phyloP scores from a whole-genome alignment of 1,140 invertebrate genomes.

The Drosophila baimaii region DNA sequence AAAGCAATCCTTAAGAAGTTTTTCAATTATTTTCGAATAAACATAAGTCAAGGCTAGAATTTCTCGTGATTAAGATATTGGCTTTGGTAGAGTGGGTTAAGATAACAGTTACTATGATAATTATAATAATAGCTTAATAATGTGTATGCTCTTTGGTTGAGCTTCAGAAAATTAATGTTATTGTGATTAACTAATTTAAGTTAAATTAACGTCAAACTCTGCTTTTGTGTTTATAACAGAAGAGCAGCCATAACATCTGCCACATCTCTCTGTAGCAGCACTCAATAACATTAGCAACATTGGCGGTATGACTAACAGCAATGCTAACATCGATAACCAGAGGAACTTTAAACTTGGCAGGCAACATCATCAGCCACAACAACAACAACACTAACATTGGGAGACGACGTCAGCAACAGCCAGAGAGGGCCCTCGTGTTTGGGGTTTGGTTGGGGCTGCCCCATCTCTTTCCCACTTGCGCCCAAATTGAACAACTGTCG shows the following conservation, averaged over 20 bases:
- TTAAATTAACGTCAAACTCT: not conserved
- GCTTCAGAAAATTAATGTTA: not conserved
- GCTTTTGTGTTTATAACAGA: not conserved
- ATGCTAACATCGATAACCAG: conserved; percentile 3
- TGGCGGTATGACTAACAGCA: not conserved
- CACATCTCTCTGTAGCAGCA: no score
- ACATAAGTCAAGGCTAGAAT: not conserved
- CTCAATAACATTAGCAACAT: not conserved
- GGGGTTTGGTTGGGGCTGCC: conserved; percentile 40
- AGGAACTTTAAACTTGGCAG: not conserved
- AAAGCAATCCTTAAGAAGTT: not conserved
- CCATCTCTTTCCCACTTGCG: conserved; percentile 24
- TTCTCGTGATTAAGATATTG: no score
- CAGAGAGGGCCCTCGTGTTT: conserved; percentile 25
- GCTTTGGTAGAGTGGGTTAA: not conserved
- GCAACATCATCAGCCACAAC: not conserved
- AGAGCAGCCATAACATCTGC: not conserved
- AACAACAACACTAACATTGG: conserved; percentile 17
- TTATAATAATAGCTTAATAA: no score
- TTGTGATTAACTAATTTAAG: not conserved
- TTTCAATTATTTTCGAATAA: no score
- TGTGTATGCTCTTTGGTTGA: not conserved
- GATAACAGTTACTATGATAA: not conserved
- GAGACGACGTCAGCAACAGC: conserved; percentile 10
- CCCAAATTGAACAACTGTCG: conserved; percentile 66